Percentiles rank a stretch among this genome's conserved stretches.
Evolutionary conservation across 2,888 invertebrate species (phyloP).

Genomic region (Philaethria dido): DNA sequence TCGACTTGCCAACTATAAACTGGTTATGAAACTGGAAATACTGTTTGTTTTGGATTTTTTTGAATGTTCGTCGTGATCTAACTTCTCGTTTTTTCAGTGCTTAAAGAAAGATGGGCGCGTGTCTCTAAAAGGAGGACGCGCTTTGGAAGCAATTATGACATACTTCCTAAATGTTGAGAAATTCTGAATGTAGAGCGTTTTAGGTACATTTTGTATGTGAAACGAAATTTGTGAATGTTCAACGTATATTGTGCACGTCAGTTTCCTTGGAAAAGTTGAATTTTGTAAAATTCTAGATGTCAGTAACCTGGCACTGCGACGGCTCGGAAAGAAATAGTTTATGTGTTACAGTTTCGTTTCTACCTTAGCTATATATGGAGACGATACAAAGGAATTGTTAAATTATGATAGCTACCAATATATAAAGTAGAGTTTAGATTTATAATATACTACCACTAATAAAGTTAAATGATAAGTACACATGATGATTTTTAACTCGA

Average conservation of each 20-base stretch:
- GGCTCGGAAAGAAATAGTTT: background rate
- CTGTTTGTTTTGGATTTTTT: conserved; percentile 34
- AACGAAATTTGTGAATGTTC: conserved; percentile 5
- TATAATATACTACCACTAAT: no score
- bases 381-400: background rate
- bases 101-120: conserved; percentile 39
- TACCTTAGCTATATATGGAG: background rate
- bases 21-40: conserved; percentile 21
- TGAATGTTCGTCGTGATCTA: conserved; percentile 34
- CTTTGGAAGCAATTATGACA: conserved; percentile 41
- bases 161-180: conserved; percentile 39
- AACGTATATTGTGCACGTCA: conserved; percentile 1
- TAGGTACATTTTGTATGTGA: conserved; percentile 31
- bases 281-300: conserved; percentile 1
- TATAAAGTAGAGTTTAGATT: background rate
- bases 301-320: background rate
- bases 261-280: conserved; percentile 4
- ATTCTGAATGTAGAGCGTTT: conserved; percentile 19
- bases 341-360: background rate
- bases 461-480: no score
- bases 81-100: conserved; percentile 33
- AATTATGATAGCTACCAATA: background rate
- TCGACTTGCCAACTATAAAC: conserved; percentile 23
- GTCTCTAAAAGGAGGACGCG: conserved; percentile 41
- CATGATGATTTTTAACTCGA: no score